Evolutionary conservation across 2,888 invertebrate genomes (phyloP), one percentile per base, ranked within the genome.

Genomic region (Cantharis flavilabris): DNA sequence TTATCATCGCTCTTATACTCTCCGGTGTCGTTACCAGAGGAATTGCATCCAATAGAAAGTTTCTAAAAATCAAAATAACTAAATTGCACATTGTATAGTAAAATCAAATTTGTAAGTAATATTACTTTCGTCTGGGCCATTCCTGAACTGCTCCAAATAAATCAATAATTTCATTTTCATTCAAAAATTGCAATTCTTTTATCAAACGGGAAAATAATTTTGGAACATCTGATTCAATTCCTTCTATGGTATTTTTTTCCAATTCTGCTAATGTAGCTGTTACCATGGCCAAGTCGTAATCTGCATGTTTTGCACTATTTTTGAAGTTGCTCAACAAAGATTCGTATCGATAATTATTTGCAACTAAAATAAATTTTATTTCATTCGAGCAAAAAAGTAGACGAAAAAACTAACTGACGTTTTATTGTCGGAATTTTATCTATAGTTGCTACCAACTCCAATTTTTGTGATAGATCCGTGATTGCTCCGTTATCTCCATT

Each of bases 41-140:
- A 30, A 83, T 76, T 10, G 81, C 82, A 70, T 83, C 82, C 13
- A 83, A 65, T 63, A 80, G 80, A 71, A 83, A 82, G 69, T 79
- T 81, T 73, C 81, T 82, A 28, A 65, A 72, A 77, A 13, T 26
- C 13, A 20, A 63, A 71, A 16, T 20, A 20, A 28, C 26, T 63
- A 70, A 67, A 70, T 69, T 26, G 49, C 26, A 23, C 28, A 18
- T 67, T 18, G 71, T 65, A 26, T 30, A 63, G 33, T 62, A 75
- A 69, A 72, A 70, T 67, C 13, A 67, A 13, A 16, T 13, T 69
- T 30, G 18, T 67, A 69, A 23, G 13, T 30, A 49, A 28, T 64
- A 16, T 62, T 78, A 81, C 82, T 80, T 81, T 79, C 81, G 78
- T 73, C 78, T 79, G 7, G 63, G 4, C 13, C 71, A 79, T 4